Base-by-base conservation (phyloP, 2,888 invertebrate genomes). In the Venustoraphidia nigricollis region DNA sequence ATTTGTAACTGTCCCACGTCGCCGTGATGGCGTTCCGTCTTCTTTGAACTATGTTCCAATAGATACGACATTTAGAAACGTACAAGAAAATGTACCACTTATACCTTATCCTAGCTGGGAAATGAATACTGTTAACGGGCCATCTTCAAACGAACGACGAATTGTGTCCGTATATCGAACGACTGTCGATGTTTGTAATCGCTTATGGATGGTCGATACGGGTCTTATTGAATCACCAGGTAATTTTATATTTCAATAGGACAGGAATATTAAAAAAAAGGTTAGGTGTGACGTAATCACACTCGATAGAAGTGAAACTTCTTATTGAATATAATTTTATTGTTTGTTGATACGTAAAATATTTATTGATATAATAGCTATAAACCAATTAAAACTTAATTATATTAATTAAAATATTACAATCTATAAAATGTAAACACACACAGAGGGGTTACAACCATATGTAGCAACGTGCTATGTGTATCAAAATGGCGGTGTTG, bases 161-260 rank as follows among this genome's bases (percentile, higher is more conserved):
- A 58, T 85, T 10, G 73, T 81, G 2, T 86, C 81, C 0, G 81
- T 85, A 3, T 86, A 86, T 60, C 69, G 88, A 41, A 75, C 83
- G 1, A 70, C 74, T 10, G 74, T 81, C 0, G 89, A 89, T 60
- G 62, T 65, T 2, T 89, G 87, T 55, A 77, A 80, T 41, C 66
- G 87, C 6, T 67, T 89, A 2, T 89, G 88, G 88, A 80, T 83
- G 59, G 75, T 87, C 1, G 88, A 88, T 58, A 83, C 83, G 0
- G 88, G 88, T 2, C 62, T 80, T 37, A 61, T 82, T 47, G 83
- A 86, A 60, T 73, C 79, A 57, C 75, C 79, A 45, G 73, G 83
- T 75, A 62, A 69, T 59, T 58, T 54, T 9, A 59, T 57, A 5
- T 27, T 27, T 27, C 27, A 27, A 27, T 27, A 27, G 27, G 27